Evolutionary conservation across 2,888 invertebrate species (phyloP).

Genomic region (Lasioglossum lativentre): DNA sequence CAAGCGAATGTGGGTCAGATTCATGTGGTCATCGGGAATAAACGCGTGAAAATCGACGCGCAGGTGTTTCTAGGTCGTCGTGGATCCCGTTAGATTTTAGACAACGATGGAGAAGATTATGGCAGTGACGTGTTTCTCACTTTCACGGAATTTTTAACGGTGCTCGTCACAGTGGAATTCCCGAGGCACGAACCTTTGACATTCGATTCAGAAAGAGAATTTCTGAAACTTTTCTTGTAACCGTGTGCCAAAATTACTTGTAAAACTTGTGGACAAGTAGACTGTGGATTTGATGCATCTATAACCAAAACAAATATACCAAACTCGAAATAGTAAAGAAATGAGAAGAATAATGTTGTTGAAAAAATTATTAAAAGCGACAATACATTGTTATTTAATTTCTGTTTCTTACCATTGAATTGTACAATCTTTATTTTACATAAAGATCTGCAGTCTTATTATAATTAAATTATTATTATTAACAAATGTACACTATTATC

Average conservation of each 20-base stretch:
- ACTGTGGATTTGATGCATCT: neutral
- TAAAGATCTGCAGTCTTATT: too few species aligned
- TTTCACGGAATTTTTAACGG: neutral
- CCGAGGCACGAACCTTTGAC: neutral
- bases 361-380: neutral
- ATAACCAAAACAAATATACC: neutral
- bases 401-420: neutral
- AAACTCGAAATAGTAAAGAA: neutral
- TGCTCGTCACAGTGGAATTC: neutral
- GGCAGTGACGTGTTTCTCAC: neutral
- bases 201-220: neutral
- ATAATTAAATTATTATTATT: too few species aligned
- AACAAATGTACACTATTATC: too few species aligned
- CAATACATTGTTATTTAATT: neutral
- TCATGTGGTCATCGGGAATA: neutral
- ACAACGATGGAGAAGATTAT: neutral
- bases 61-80: neutral
- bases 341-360: neutral
- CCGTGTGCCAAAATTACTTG: neutral
- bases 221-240: neutral
- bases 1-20: constrained; percentile 14
- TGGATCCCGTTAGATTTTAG: neutral
- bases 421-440: too few species aligned
- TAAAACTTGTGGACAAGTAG: neutral
- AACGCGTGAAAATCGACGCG: neutral